Percentiles rank a stretch among this genome's conserved stretches.
Evolutionary conservation across 2,888 invertebrate species (phyloP).

Genomic region (Cantharis flavilabris): DNA sequence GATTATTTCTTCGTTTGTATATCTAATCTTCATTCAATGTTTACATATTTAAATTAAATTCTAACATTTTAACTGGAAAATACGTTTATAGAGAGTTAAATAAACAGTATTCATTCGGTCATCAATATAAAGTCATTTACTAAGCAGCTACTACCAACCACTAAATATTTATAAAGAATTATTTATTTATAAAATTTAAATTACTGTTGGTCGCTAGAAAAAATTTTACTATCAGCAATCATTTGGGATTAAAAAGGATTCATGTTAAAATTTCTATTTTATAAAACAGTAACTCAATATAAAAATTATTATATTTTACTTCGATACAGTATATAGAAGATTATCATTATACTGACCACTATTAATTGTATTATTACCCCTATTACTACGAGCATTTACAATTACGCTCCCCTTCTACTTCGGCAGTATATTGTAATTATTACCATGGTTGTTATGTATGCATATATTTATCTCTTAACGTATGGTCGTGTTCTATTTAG

Average conservation of each 20-base stretch:
- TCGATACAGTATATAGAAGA: not conserved
- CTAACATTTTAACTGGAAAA: not conserved
- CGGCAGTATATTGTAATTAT: not conserved
- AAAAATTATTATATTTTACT: not conserved
- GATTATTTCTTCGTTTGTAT: slow-evolving; percentile 5
- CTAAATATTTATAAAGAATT: not conserved
- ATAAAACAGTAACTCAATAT: too few relatives aligned
- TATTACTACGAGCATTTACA: not conserved
- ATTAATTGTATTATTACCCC: not conserved
- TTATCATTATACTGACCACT: not conserved
- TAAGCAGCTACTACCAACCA: too few relatives aligned
- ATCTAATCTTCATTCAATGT: slow-evolving; percentile 7
- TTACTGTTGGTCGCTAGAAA: not conserved
- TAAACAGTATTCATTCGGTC: not conserved
- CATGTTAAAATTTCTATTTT: too few relatives aligned
- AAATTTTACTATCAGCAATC: not conserved
- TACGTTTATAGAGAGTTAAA: not conserved
- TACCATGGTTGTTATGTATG: not conserved
- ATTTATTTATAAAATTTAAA: not conserved
- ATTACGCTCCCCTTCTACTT: not conserved
- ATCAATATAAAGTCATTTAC: not conserved
- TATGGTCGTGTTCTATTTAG: not conserved
- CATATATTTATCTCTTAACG: not conserved
- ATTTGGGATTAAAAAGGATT: not conserved
- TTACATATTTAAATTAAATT: slow-evolving; percentile 22